These are phyloP conservation scores for Rutilus rutilus DNA, from an alignment of 2,113 vertebrate genomes.

Conservation along the genomic window DNA sequence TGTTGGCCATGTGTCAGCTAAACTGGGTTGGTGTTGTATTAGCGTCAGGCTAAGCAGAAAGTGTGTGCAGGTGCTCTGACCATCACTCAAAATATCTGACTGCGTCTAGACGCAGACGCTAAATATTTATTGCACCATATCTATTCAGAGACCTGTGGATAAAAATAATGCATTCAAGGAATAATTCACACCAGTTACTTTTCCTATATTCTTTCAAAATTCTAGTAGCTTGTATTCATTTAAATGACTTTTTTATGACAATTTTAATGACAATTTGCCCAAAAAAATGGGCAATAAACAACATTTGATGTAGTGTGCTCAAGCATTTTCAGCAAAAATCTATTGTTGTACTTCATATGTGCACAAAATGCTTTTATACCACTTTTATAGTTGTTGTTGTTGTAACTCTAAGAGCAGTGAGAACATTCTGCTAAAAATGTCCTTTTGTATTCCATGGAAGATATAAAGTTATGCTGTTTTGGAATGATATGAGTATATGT, in stretches of 20 bases:
- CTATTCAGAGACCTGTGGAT: slow-evolving; percentile 57
- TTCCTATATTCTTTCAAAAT: background rate
- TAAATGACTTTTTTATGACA: too few species aligned
- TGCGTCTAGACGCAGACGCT: slow-evolving; percentile 30
- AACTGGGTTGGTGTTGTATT: slow-evolving; percentile 24
- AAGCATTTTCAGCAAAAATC: background rate
- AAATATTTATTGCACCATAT: slow-evolving; percentile 46
- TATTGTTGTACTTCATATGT: background rate
- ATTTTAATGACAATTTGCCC: background rate
- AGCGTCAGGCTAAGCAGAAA: slow-evolving; percentile 60
- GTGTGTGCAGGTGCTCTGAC: slow-evolving; percentile 75
- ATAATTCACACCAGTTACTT: background rate
- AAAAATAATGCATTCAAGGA: background rate
- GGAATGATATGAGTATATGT: background rate
- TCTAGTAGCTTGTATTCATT: background rate
- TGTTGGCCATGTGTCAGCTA: slow-evolving; percentile 46
- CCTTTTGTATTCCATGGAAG: background rate
- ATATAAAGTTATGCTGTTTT: background rate
- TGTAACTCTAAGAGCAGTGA: background rate
- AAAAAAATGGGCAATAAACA: background rate
- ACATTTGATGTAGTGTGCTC: background rate
- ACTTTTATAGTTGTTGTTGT: background rate
- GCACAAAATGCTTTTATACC: background rate
- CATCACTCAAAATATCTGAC: slow-evolving; percentile 69
- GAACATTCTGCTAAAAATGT: background rate